These are phyloP conservation scores for Spodoptera exigua DNA, from an alignment of 2,888 invertebrate genomes.

Conservation along the genomic window DNA sequence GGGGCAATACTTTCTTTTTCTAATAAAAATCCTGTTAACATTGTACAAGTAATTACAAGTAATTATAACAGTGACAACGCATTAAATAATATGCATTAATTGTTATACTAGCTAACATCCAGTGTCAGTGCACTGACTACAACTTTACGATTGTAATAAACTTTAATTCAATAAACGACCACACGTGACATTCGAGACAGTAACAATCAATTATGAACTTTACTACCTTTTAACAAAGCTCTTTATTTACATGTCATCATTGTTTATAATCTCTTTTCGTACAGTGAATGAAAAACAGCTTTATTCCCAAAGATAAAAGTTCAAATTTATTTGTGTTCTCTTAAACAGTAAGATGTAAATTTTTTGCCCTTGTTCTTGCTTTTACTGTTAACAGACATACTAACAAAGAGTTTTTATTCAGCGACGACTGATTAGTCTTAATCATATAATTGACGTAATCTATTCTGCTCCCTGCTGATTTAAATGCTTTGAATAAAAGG, in stretches of 20 bases:
- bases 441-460: slow-evolving; percentile 44
- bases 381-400: slow-evolving; percentile 37
- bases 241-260: slow-evolving; percentile 1
- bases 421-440: slow-evolving; percentile 45
- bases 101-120: slow-evolving; percentile 28
- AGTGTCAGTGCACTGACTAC: slow-evolving; percentile 34
- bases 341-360: slow-evolving; percentile 17
- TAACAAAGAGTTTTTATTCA: slow-evolving; percentile 43
- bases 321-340: neutral
- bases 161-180: slow-evolving; percentile 52
- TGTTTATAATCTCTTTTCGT: neutral
- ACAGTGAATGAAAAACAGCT: neutral
- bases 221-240: neutral
- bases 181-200: slow-evolving; percentile 26
- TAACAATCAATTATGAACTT: no score
- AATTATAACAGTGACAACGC: slow-evolving; percentile 35
- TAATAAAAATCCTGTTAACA: slow-evolving; percentile 19
- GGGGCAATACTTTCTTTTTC: neutral
- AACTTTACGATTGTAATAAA: slow-evolving; percentile 58
- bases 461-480: slow-evolving; percentile 9
- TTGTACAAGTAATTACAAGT: slow-evolving; percentile 27
- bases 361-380: slow-evolving; percentile 29
- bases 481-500: slow-evolving; percentile 3
- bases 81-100: slow-evolving; percentile 37
- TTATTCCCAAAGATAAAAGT: accelerated